These are phyloP conservation scores for Aphelocoma californica DNA, from an alignment of 2,797 vertebrate genomes.

Conservation along the genomic window DNA sequence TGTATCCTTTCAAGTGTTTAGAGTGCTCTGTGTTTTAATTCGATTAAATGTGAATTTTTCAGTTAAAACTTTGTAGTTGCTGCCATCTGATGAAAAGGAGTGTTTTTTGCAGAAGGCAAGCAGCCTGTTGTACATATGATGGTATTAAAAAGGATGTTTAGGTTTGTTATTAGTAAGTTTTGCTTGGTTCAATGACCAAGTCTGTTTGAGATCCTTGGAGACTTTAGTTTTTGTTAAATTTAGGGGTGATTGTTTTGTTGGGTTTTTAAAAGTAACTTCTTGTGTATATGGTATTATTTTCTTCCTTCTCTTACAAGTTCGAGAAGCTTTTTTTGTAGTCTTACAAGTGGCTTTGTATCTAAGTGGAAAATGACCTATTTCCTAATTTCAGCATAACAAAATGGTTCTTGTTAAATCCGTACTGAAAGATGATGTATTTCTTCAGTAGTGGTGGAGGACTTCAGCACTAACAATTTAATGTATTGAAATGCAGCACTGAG, in stretches of 20 bases:
- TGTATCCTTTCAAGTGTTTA: not conserved
- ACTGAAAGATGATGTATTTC: not conserved
- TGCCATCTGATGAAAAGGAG: not conserved
- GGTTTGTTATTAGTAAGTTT: not conserved
- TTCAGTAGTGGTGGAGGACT: not conserved
- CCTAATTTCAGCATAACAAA: not conserved
- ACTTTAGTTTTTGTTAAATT: not conserved
- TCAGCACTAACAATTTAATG: not conserved
- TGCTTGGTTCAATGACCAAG: not conserved
- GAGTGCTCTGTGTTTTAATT: not conserved
- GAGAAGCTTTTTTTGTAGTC: not conserved
- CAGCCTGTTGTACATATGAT: not conserved
- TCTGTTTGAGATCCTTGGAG: not conserved
- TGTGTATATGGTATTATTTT: not conserved
- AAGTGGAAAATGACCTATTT: not conserved
- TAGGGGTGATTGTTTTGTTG: fast-evolving
- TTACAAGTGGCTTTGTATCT: not conserved
- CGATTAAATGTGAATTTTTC: not conserved
- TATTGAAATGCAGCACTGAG: not conserved
- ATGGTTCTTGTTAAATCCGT: not conserved
- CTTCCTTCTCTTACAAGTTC: not conserved
- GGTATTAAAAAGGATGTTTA: not conserved
- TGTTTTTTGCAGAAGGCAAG: not conserved
- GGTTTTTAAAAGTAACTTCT: not conserved
- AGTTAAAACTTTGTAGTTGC: not conserved